Percentiles rank a stretch among this genome's conserved stretches.
Evolutionary conservation across 2,113 vertebrate genomes (phyloP).

Genomic region (Burhinus bistriatus): DNA sequence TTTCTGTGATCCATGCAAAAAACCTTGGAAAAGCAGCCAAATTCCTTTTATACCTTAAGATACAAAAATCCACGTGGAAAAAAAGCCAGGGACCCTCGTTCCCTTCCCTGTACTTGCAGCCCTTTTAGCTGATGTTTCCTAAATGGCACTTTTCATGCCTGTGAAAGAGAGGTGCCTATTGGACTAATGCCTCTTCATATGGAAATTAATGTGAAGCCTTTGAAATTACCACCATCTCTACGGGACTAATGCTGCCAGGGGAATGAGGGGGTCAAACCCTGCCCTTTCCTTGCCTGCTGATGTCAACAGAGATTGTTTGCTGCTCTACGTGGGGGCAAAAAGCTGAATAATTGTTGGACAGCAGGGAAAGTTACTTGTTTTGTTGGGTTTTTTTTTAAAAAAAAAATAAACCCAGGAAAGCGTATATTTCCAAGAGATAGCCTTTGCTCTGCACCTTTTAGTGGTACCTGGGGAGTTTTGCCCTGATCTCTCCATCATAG

Average conservation of each 20-base stretch:
- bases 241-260: background rate
- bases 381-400: background rate
- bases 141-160: background rate
- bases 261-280: background rate
- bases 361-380: background rate
- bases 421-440: rapidly evolving
- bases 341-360: background rate
- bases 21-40: background rate
- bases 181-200: slow-evolving; percentile 4
- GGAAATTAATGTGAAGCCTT: slow-evolving; percentile 6
- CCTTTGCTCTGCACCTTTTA: background rate
- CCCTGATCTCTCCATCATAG: background rate
- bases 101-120: background rate
- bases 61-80: background rate
- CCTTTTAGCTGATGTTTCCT: slow-evolving; percentile 13
- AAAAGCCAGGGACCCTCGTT: background rate
- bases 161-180: background rate
- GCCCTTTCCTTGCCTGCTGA: background rate
- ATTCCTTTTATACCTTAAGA: background rate
- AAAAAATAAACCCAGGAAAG: background rate
- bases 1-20: background rate
- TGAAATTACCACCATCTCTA: background rate
- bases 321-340: background rate
- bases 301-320: background rate
- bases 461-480: background rate